Percentiles rank a stretch among this genome's conserved stretches.
These are phyloP conservation scores for Naso thynnoides DNA, from an alignment of 2,797 vertebrate species.

Conservation along the genomic window DNA sequence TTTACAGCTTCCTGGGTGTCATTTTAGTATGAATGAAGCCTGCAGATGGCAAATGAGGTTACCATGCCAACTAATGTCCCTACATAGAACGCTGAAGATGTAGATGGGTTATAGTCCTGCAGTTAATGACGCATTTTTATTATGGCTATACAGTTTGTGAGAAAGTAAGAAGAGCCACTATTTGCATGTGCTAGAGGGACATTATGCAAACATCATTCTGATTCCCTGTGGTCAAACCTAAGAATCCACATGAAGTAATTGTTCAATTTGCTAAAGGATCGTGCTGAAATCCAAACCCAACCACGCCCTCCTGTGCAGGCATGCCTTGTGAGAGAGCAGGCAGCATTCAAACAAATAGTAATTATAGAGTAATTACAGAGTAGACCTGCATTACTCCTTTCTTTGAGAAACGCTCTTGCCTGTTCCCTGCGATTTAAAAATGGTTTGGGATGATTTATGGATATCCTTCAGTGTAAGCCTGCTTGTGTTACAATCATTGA, in stretches of 20 bases:
- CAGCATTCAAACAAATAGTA: conserved; percentile 11
- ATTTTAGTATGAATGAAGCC: conserved; percentile 75
- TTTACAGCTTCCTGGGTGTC: conserved; percentile 74
- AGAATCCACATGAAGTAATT: conserved; percentile 2
- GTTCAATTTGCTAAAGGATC: conserved; percentile 14
- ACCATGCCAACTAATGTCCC: conserved; percentile 76
- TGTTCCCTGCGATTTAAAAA: background rate
- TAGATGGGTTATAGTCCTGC: conserved; percentile 52
- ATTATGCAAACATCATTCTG: conserved; percentile 5
- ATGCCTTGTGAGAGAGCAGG: conserved; percentile 6
- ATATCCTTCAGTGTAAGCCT: background rate
- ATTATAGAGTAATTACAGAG: conserved; percentile 21
- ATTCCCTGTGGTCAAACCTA: conserved; percentile 23
- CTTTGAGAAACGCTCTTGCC: background rate
- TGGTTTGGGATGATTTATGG: background rate
- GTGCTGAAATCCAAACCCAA: background rate
- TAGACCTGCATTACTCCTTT: background rate
- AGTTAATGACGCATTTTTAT: conserved; percentile 50
- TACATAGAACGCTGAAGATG: conserved; percentile 62
- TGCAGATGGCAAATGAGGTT: conserved; percentile 79
- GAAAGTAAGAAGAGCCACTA: conserved; percentile 38
- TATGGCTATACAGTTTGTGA: conserved; percentile 6
- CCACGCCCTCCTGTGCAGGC: background rate
- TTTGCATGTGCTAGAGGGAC: conserved; percentile 25
- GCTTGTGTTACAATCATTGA: background rate